These are phyloP conservation scores for Cataglyphis hispanica DNA, from an alignment of 1,140 invertebrate species.

Conservation along the genomic window DNA sequence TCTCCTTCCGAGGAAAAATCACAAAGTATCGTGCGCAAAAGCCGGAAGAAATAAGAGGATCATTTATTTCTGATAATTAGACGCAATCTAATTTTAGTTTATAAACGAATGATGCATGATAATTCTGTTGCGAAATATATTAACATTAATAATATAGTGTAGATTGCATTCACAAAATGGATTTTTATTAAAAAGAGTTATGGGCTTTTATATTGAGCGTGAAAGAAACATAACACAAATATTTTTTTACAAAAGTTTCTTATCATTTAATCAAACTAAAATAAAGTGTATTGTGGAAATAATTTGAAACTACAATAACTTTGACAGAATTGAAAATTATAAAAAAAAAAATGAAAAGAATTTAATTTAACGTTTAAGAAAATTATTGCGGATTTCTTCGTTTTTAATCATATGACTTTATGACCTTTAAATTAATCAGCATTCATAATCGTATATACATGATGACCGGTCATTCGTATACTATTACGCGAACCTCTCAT, in stretches of 20 bases:
- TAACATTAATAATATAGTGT: not conserved
- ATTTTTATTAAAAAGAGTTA: not conserved
- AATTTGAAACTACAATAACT: not conserved
- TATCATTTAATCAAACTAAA: conserved; percentile 8
- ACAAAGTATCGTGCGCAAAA: not conserved
- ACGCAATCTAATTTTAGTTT: not conserved
- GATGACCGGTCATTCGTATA: conserved; percentile 31
- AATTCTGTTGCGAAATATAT: not conserved
- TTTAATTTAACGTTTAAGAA: not conserved
- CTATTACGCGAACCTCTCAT: conserved; percentile 56
- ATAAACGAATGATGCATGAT: not conserved
- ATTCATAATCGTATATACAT: not conserved
- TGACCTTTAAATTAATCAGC: conserved; percentile 60
- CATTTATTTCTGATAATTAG: conserved; percentile 12
- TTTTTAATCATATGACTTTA: conserved; percentile 33
- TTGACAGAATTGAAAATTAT: not conserved
- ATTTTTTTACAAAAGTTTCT: not conserved
- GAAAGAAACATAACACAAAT: not conserved
- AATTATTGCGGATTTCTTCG: conserved; percentile 2
- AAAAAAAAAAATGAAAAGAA: not conserved
- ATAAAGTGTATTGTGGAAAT: not conserved
- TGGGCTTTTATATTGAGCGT: no score
- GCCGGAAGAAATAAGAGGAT: not conserved
- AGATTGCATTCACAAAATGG: not conserved
- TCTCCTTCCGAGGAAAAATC: conserved; percentile 16